These are phyloP conservation scores for Vimba vimba DNA, from an alignment of 2,113 vertebrate genomes.

Conservation along the genomic window DNA sequence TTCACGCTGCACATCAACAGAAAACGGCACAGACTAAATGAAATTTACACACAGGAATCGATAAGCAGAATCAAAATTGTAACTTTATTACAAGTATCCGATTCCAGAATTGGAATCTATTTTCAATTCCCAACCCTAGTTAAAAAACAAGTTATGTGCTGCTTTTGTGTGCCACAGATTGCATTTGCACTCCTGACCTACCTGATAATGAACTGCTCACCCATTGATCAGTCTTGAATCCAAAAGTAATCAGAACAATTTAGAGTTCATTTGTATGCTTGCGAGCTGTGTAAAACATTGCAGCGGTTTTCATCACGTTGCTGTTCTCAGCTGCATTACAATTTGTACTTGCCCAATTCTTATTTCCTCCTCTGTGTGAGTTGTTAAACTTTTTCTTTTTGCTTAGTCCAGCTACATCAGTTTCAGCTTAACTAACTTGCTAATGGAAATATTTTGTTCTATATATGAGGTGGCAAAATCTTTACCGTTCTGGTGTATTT, in stretches of 20 bases:
- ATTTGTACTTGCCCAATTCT: conserved; percentile 1
- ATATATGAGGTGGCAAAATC: not conserved
- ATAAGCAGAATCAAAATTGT: too few relatives aligned
- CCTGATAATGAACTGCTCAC: conserved; percentile 23
- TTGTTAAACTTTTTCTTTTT: not conserved
- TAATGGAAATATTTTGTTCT: not conserved
- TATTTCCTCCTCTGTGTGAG: not conserved
- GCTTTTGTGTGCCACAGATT: not conserved
- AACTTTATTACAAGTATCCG: too few relatives aligned
- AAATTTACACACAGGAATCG: too few relatives aligned
- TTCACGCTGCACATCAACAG: too few relatives aligned
- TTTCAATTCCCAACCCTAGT: too few relatives aligned
- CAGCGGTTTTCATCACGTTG: conserved; percentile 40
- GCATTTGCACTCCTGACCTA: not conserved
- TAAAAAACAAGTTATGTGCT: not conserved
- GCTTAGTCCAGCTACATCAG: conserved; percentile 11
- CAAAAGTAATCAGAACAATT: not conserved
- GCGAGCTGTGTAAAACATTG: conserved; percentile 14
- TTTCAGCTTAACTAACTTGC: not conserved
- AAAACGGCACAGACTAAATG: too few relatives aligned
- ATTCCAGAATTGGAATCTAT: too few relatives aligned
- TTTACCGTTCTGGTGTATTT: not conserved
- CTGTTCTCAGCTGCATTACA: conserved; percentile 24
- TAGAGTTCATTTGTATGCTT: conserved; percentile 17
- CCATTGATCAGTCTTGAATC: not conserved